Conservation (phyloP, 2,888 invertebrate genomes). For the Agrochola lychnidis region DNA sequence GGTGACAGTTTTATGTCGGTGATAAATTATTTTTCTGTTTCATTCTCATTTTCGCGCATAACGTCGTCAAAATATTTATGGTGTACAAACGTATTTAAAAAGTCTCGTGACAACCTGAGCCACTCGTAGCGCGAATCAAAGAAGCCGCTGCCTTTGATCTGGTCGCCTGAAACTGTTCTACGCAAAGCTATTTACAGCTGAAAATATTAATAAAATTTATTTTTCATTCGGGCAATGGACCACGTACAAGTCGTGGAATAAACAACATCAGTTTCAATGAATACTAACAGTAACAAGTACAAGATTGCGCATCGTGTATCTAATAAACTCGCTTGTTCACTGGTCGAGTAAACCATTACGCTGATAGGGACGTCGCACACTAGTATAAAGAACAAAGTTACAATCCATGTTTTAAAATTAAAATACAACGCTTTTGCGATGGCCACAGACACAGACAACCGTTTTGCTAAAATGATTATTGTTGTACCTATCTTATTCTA, state of each 20-base stretch:
- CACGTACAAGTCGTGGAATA: constrained; percentile 36
- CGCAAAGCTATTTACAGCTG: constrained; percentile 65
- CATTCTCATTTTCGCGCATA: constrained; percentile 55
- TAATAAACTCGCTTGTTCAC: constrained; percentile 75
- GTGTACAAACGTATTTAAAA: constrained; percentile 73
- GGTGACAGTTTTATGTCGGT: constrained; percentile 61
- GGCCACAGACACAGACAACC: constrained; percentile 9
- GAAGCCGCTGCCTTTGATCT: constrained; percentile 83
- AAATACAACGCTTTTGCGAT: constrained; percentile 6
- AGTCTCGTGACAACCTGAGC: constrained; percentile 80
- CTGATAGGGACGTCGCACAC: constrained; percentile 57
- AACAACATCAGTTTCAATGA: constrained; percentile 62
- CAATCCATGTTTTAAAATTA: constrained; percentile 14
- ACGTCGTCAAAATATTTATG: constrained; percentile 66
- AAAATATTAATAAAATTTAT: constrained; percentile 64
- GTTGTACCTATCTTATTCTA: neutral
- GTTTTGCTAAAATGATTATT: neutral
- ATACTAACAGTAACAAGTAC: constrained; percentile 56
- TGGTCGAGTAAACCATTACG: constrained; percentile 68
- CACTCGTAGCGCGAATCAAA: constrained; percentile 81
- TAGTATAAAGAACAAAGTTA: constrained; percentile 17
- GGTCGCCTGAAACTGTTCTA: constrained; percentile 76
- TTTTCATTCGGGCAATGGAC: constrained; percentile 53
- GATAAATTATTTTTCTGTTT: constrained; percentile 60
- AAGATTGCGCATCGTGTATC: constrained; percentile 63